Conservation (phyloP, 2,888 invertebrate species). For the Laothoe populi region DNA sequence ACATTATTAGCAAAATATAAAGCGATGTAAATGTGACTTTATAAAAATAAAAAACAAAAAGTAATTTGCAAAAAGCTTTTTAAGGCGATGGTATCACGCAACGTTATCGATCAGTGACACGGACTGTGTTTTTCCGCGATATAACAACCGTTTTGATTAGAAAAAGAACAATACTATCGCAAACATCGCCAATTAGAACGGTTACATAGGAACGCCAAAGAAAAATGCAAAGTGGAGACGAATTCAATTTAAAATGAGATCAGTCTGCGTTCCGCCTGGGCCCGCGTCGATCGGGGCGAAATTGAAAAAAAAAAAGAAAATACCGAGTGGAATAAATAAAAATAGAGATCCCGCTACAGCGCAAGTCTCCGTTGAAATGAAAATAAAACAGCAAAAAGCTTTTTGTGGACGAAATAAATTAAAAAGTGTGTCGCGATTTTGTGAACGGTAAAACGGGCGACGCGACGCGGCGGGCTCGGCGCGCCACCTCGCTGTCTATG, state of each 20-base stretch:
- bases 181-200: constrained; percentile 80
- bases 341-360: constrained; percentile 84
- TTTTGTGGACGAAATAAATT: constrained; percentile 84
- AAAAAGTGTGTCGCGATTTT: constrained; percentile 82
- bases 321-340: constrained; percentile 78
- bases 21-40: constrained; percentile 34
- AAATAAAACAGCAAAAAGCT: constrained; percentile 81
- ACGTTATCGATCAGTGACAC: constrained; percentile 63
- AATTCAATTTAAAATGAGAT: constrained; percentile 83
- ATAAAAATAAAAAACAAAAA: constrained; percentile 48
- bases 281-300: constrained; percentile 79
- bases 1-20: constrained; percentile 26
- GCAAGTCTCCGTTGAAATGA: constrained; percentile 84
- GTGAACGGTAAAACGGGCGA: constrained; percentile 59
- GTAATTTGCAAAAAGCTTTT: constrained; percentile 74
- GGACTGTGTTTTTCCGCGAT: constrained; percentile 53
- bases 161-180: constrained; percentile 71
- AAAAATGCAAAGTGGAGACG: constrained; percentile 75
- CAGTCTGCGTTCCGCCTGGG: constrained; percentile 78
- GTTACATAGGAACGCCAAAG: constrained; percentile 66
- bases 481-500: constrained; percentile 46
- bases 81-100: constrained; percentile 67
- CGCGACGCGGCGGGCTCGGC: background rate
- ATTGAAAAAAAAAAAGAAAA: constrained; percentile 78
- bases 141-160: constrained; percentile 60